phyloP scores from a whole-genome alignment of 2,888 invertebrate species.

The Plagodis pulveraria region DNA sequence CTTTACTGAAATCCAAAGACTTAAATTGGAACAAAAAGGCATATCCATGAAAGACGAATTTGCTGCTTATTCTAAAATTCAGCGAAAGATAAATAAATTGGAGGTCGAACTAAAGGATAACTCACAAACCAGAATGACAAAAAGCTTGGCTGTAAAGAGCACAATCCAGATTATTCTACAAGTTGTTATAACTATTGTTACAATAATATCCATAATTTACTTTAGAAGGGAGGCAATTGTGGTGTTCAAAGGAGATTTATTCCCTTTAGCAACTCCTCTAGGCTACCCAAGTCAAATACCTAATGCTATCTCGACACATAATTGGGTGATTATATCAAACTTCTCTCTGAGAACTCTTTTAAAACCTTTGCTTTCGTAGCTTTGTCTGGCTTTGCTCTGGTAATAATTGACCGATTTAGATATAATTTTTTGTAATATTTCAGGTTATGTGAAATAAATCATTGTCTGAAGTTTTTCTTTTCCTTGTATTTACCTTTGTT shows the following conservation, averaged over 20 bases:
- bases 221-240: constrained; percentile 75
- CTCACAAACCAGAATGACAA: constrained; percentile 66
- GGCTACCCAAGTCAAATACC: constrained; percentile 73
- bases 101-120: constrained; percentile 74
- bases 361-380: constrained; percentile 63
- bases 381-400: too few species aligned
- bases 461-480: too few species aligned
- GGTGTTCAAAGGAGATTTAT: constrained; percentile 66
- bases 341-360: constrained; percentile 70
- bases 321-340: constrained; percentile 78
- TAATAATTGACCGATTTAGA: too few species aligned
- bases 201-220: constrained; percentile 70
- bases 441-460: too few species aligned
- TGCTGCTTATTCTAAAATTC: constrained; percentile 84
- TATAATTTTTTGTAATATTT: too few species aligned
- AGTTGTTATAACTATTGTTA: constrained; percentile 58
- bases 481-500: too few species aligned
- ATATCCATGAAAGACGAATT: constrained; percentile 86
- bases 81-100: constrained; percentile 83
- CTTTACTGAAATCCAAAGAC: constrained; percentile 64
- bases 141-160: constrained; percentile 69
- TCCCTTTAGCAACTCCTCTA: constrained; percentile 68
- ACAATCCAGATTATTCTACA: constrained; percentile 66
- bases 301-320: constrained; percentile 75
- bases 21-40: constrained; percentile 75